Conservation (phyloP, 2,113 vertebrate species). For the Heteronetta atricapilla region DNA sequence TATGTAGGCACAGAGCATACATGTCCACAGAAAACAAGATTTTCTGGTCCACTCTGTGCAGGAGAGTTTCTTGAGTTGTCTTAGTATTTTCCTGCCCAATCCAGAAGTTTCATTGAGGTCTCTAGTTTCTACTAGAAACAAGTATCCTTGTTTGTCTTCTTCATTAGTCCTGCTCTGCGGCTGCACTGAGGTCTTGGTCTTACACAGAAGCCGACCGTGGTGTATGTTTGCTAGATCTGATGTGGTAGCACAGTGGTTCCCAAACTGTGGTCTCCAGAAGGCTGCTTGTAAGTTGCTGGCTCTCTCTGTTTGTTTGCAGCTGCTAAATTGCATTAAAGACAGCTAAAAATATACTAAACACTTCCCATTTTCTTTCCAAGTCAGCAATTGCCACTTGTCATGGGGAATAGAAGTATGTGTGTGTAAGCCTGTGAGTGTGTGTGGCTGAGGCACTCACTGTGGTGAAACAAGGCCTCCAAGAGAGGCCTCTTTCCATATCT, state of each 20-base stretch:
- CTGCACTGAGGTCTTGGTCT: accelerated
- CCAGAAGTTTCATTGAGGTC: neutral
- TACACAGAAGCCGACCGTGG: neutral
- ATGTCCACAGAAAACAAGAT: too few species aligned
- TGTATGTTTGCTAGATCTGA: neutral
- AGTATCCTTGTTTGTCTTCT: neutral
- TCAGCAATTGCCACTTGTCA: neutral
- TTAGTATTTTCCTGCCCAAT: neutral
- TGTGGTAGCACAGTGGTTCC: neutral
- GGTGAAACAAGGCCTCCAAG: neutral
- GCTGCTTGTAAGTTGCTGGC: neutral
- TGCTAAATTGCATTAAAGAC: conserved; percentile 18
- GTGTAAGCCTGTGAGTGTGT: neutral
- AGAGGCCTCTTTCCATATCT: neutral
- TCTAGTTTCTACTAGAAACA: neutral
- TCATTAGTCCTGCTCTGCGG: neutral
- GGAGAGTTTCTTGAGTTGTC: neutral
- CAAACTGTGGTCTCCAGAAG: neutral
- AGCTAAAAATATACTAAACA: neutral
- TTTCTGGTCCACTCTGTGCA: neutral
- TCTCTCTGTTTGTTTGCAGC: conserved; percentile 19
- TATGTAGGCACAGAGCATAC: neutral
- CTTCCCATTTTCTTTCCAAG: neutral
- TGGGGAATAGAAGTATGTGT: neutral
- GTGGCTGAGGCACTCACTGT: neutral